Conservation (phyloP, 2,888 invertebrate species). For the Metacarcinus magister region DNA sequence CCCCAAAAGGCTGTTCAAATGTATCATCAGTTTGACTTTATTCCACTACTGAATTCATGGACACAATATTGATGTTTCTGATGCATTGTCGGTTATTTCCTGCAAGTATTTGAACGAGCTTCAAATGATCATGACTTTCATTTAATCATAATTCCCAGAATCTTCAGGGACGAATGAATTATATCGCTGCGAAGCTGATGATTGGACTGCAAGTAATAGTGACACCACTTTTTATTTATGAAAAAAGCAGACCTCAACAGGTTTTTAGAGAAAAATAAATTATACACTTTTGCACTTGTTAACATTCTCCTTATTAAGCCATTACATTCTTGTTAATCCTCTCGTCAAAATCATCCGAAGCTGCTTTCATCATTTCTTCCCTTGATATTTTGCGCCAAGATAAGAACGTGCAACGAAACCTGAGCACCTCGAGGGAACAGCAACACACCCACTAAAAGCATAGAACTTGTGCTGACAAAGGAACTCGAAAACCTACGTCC, state of each 20-base stretch:
- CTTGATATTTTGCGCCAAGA: background rate
- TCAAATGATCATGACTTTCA: background rate
- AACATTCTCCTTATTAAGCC: background rate
- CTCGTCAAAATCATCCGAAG: background rate
- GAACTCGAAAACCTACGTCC: background rate
- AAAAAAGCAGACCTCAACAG: background rate
- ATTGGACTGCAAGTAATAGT: background rate
- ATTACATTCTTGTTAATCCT: background rate
- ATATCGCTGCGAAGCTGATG: background rate
- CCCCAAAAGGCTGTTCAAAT: background rate
- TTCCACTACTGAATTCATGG: background rate
- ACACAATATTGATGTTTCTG: background rate
- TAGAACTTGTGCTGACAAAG: background rate
- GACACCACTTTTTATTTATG: background rate
- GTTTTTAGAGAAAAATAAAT: background rate
- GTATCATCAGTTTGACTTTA: background rate
- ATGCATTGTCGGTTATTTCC: background rate
- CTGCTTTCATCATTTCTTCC: background rate
- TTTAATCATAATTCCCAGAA: background rate
- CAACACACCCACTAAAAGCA: background rate
- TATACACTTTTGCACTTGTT: background rate
- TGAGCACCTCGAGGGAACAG: background rate
- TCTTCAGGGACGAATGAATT: background rate
- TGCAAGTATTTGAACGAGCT: background rate
- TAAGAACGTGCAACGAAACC: background rate